Conservation (phyloP, 2,888 invertebrate species). For the Euplexia lucipara region DNA sequence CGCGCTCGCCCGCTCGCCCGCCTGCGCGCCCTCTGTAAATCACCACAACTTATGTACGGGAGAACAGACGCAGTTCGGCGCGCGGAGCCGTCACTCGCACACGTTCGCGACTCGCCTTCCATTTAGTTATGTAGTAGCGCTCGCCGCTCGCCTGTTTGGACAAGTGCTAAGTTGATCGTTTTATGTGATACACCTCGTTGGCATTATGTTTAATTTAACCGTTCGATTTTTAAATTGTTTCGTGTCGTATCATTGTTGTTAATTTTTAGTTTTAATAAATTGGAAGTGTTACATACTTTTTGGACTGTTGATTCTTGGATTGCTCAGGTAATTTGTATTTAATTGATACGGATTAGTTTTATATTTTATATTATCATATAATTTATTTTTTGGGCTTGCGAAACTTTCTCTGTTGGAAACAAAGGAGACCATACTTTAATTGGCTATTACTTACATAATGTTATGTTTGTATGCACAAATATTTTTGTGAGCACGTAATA, state of each 20-base stretch:
- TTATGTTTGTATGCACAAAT: constrained; percentile 47
- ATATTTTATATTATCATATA: constrained; percentile 15
- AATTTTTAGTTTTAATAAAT: constrained; percentile 69
- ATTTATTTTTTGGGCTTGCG: constrained; percentile 6
- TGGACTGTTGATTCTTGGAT: constrained; percentile 73
- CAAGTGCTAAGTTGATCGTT: constrained; percentile 91
- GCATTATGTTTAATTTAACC: constrained; percentile 89
- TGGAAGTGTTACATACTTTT: constrained; percentile 71
- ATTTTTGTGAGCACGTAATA: constrained; percentile 57
- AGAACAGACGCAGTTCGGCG: constrained; percentile 86
- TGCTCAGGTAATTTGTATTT: constrained; percentile 72
- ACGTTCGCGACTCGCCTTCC: constrained; percentile 73
- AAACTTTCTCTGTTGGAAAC: constrained; percentile 60
- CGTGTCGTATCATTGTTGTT: constrained; percentile 79
- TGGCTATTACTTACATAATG: constrained; percentile 60
- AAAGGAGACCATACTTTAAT: constrained; percentile 55
- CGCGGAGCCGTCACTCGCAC: constrained; percentile 79
- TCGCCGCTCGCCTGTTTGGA: constrained; percentile 82
- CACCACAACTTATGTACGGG: constrained; percentile 83
- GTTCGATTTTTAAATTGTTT: constrained; percentile 86
- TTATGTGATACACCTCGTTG: constrained; percentile 88
- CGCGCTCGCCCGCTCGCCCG: constrained; percentile 79
- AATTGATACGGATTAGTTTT: constrained; percentile 42
- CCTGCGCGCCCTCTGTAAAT: constrained; percentile 82
- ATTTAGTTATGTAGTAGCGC: constrained; percentile 81